Base-by-base conservation (phyloP, 2,113 vertebrate genomes). In the Bambusicola thoracicus region DNA sequence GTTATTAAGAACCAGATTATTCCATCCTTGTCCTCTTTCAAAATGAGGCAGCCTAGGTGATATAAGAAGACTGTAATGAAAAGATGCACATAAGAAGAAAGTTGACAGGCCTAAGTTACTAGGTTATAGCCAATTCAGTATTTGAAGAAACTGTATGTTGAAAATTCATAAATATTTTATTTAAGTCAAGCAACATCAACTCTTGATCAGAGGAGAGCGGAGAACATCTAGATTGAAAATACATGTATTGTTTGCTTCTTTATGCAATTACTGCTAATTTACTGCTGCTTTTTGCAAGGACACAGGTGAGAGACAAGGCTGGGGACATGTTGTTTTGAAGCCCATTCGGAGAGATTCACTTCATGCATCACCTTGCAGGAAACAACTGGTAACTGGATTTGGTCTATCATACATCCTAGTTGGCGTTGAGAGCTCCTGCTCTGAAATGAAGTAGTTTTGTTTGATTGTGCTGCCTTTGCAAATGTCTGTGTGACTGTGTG, bases 381-480 rank as follows among this genome's bases (percentile, higher is more conserved):
- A 68, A 40, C 20, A 18, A 3, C 12, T 51, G 15, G 27, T 6
- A 29, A 3, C 25, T 18, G 22, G 13, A 5, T 67, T 81, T 44
- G 56, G 6, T 49, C 25, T 55, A 56, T 3, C 4, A 2, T n/a
- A 2, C 29, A 19, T 41, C 40, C 27, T 25, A 13, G 9, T 20
- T 40, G 43, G 4, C 59, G 38, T 53, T 66, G 67, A 51, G 18
- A 73, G 21, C 6, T 87, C 7, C 34, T 63, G 67, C 73, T 91
- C 59, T 51, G 76, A 83, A 61, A 68, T 8, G 22, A 68, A 38
- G 27, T 2, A 8, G 7, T 55, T 43, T 18, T 13, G 21, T 73
- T 89, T 48, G 40, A 80, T 89, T 92, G 73, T 74, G 73, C 14
- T 67, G 11, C 22, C 32, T 84, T 81, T 34, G 32, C n/a, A 79